A percentile compares a stretch with the other conserved stretches of the same genome.
Evolutionary conservation across 2,113 vertebrate genomes (phyloP).

Genomic region (Orthonyx spaldingii): DNA sequence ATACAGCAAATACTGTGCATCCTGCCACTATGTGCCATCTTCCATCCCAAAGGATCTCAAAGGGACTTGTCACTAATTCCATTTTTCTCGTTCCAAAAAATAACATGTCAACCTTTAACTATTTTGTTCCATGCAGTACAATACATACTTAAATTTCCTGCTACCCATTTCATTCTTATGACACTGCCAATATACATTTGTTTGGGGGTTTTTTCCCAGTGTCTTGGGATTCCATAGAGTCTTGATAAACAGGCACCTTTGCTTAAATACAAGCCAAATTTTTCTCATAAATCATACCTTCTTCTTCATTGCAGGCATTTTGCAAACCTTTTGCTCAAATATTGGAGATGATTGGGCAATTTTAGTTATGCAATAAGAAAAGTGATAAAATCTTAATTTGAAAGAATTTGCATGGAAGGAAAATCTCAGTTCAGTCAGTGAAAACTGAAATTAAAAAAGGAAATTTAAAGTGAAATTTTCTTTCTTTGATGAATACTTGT

Average conservation of each 20-base stretch:
- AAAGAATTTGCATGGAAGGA: background rate
- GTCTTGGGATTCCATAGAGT: background rate
- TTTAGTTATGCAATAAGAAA: background rate
- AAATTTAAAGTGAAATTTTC: background rate
- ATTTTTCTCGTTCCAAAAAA: slow-evolving; percentile 60
- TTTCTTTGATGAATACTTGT: background rate
- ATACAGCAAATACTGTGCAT: slow-evolving; percentile 55
- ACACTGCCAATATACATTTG: background rate
- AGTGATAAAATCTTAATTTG: slow-evolving; percentile 3
- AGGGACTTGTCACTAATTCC: slow-evolving; percentile 52
- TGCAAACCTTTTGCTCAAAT: background rate
- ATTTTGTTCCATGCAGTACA: slow-evolving; percentile 29
- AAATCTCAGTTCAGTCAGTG: background rate
- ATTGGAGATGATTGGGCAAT: background rate
- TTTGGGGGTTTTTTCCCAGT: background rate
- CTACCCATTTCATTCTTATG: background rate
- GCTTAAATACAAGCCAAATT: background rate
- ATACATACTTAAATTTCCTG: background rate
- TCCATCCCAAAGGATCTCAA: slow-evolving; percentile 56
- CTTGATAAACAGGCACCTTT: background rate
- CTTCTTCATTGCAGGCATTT: background rate
- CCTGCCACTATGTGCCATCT: slow-evolving; percentile 57
- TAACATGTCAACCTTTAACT: slow-evolving; percentile 53
- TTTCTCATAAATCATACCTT: background rate
- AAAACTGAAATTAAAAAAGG: background rate